Evolutionary conservation across 1,140 invertebrate genomes (phyloP), one percentile per base, ranked within the genome.

Genomic region (Drosophila ambigua): DNA sequence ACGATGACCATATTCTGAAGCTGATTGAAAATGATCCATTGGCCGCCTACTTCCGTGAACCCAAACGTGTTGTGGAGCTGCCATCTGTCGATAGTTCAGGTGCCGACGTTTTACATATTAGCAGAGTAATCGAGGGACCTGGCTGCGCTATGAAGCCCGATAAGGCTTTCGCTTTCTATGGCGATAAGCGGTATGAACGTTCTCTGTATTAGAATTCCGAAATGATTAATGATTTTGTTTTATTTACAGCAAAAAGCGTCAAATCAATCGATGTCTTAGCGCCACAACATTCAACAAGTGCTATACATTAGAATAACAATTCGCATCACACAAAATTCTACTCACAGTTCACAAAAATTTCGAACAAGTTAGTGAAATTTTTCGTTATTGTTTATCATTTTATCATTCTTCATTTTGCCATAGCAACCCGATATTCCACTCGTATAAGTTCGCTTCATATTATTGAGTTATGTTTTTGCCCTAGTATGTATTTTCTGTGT

Each of bases 141-240:
- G 83, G 67, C 6, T 28, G 49, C 3, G 45, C 44, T 24, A 83
- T 83, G 79, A 23, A 61, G 31, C 49, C 65, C 11, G 71, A 72
- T 58, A 44, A 66, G 26, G 60, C n/a, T 11, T 78, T 63, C 35
- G 46, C 73, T n/a, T 60, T 90, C 3, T 90, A 78, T 45, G 87
- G 87, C 5, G 69, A 87, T 31, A 44, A 53, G 9, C 46, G 59
- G 87, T 89, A 60, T 4, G 71, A 15, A 20, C 2, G 2, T n/a
- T n/a, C n/a, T n/a, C n/a, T n/a, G n/a, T 15, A 9, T 39, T 39
- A 39, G 4, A 13, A 1, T 2, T 5, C 35, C 0, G 11, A 39
- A 13, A 5, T 13, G 35, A 8, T 5, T 35, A 26, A 13, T 48
- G 7, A 1, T 24, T 28, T 15, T 20, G 3, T 26, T 46, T 41